Evolutionary conservation across 2,888 invertebrate genomes (phyloP).

Genomic region (Monochamus alternatus): DNA sequence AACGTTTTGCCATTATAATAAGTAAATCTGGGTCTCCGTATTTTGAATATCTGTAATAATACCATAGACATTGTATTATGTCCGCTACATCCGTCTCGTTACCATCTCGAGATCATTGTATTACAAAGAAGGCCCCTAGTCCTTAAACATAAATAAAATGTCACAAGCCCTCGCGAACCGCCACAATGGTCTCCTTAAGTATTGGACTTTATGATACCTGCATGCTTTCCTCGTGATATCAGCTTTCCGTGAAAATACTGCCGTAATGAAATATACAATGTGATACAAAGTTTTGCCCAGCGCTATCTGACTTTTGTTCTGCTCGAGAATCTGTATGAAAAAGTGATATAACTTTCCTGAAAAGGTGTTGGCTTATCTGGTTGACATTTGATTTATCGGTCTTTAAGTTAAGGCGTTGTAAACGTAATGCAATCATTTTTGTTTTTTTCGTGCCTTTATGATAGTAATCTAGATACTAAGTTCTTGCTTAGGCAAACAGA

Average conservation of each 20-base stretch:
- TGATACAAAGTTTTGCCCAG: conserved; percentile 29
- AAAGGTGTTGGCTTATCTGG: conserved; percentile 42
- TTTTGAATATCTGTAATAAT: too few relatives aligned
- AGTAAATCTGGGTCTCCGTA: too few relatives aligned
- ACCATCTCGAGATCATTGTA: too few relatives aligned
- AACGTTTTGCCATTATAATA: too few relatives aligned
- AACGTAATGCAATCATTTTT: conserved; percentile 39
- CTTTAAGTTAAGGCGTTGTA: conserved; percentile 40
- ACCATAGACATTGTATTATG: background rate
- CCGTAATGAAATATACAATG: conserved; percentile 32
- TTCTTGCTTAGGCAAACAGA: conserved; percentile 36
- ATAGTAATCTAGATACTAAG: conserved; percentile 44
- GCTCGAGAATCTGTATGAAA: conserved; percentile 27
- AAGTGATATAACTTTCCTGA: conserved; percentile 27
- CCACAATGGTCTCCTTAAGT: conserved; percentile 3
- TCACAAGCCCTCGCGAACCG: conserved; percentile 9
- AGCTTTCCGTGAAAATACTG: conserved; percentile 30
- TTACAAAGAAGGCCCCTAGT: background rate
- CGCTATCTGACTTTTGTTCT: conserved; percentile 36
- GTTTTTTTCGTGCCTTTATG: conserved; percentile 31
- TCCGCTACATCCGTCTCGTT: background rate
- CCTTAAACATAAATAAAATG: conserved; percentile 12
- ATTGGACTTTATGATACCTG: background rate
- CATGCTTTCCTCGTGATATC: conserved; percentile 11
- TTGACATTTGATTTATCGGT: conserved; percentile 45